phyloP scores from a whole-genome alignment of 2,113 vertebrate species.

The Trematomus loennbergii region DNA sequence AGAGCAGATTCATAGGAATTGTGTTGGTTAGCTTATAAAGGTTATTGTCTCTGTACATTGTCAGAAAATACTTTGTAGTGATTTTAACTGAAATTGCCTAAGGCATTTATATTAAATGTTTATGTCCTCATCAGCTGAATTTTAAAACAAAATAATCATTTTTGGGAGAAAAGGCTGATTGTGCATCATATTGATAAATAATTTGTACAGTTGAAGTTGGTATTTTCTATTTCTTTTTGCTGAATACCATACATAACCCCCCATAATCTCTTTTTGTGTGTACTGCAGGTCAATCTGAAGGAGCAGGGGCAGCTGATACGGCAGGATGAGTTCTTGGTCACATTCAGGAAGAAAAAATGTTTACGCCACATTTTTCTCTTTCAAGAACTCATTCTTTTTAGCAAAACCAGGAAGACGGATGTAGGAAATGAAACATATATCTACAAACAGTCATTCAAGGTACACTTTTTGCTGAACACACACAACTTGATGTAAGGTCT shows the following conservation, averaged over 20 bases:
- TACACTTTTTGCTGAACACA: slow-evolving; percentile 29
- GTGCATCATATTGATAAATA: not conserved
- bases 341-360: slow-evolving; percentile 83
- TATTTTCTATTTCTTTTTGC: not conserved
- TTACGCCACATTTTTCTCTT: slow-evolving; percentile 86
- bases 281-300: slow-evolving; percentile 84
- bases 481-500: not conserved
- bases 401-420: slow-evolving; percentile 84
- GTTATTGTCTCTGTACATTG: not conserved
- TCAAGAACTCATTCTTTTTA: slow-evolving; percentile 86
- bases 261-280: not conserved
- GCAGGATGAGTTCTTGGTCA: slow-evolving; percentile 84
- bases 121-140: not conserved
- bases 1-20: not conserved
- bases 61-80: not conserved
- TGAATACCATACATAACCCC: not conserved
- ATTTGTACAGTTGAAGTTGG: no score
- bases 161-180: not conserved
- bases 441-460: slow-evolving; percentile 89
- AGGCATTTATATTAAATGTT: not conserved
- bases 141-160: not conserved
- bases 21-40: not conserved
- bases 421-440: slow-evolving; percentile 84
- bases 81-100: not conserved
- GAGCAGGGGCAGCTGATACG: slow-evolving; percentile 85